These are phyloP conservation scores for Ahaetulla prasina DNA, from an alignment of 2,113 vertebrate species.

Conservation along the genomic window DNA sequence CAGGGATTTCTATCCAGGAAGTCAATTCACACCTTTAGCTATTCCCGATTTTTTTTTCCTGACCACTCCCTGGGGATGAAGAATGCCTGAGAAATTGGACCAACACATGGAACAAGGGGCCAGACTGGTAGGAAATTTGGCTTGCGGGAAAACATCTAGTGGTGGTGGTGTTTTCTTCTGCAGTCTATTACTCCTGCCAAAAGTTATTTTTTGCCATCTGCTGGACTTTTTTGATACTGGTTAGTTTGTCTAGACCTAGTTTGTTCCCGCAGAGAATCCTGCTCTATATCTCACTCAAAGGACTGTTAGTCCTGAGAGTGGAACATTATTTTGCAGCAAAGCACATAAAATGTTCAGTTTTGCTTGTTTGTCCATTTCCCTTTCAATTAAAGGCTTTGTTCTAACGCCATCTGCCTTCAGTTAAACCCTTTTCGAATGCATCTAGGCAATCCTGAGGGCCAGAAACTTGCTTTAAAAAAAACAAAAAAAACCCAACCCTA, in stretches of 20 bases:
- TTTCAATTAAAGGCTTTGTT: not conserved
- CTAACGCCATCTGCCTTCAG: not conserved
- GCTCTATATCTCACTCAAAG: not conserved
- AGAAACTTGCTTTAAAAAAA: not conserved
- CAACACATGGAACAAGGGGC: not conserved
- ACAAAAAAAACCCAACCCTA: fast-evolving
- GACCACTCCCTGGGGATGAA: not conserved
- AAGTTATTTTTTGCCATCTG: not conserved
- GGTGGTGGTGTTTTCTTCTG: not conserved
- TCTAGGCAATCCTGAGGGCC: not conserved
- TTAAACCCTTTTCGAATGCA: not conserved
- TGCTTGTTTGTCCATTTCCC: not conserved
- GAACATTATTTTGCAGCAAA: not conserved
- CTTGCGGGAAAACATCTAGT: too few species aligned
- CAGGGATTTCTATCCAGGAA: not conserved
- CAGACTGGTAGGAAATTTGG: not conserved
- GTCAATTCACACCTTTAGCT: not conserved
- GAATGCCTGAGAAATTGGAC: fast-evolving
- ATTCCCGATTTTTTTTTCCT: not conserved
- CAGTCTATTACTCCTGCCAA: not conserved
- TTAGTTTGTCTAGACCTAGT: not conserved
- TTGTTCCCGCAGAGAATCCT: not conserved
- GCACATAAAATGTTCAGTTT: not conserved
- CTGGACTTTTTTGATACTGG: not conserved
- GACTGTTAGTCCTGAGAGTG: not conserved